Conservation (phyloP, 2,888 invertebrate genomes). For the Cinara cedri region DNA sequence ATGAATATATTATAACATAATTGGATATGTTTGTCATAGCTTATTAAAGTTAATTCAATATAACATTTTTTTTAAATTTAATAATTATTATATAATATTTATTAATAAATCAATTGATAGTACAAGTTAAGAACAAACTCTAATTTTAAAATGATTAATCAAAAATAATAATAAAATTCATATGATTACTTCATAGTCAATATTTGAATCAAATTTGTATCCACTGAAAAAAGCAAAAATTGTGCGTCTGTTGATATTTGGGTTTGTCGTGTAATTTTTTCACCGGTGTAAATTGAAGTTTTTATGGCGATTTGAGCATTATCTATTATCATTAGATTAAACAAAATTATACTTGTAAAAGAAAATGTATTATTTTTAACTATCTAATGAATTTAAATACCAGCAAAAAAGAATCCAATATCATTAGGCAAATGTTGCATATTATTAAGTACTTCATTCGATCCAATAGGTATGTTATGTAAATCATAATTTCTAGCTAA, state of each 20-base stretch:
- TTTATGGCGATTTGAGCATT: constrained; percentile 25
- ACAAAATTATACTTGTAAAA: not conserved
- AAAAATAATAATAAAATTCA: not conserved
- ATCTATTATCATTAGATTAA: no score
- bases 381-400: constrained; percentile 1
- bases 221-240: constrained; percentile 47
- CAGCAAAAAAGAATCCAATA: constrained; percentile 52
- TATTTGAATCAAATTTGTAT: constrained; percentile 26
- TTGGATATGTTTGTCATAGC: no score
- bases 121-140: not conserved
- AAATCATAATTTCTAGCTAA: constrained; percentile 71
- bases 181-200: constrained; percentile 22
- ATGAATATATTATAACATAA: not conserved
- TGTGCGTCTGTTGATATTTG: constrained; percentile 43
- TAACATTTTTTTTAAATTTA: no score
- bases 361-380: not conserved
- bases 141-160: not conserved
- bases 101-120: no score
- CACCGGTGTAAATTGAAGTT: constrained; percentile 30
- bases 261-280: constrained; percentile 45
- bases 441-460: constrained; percentile 68
- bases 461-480: constrained; percentile 76
- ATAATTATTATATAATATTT: no score
- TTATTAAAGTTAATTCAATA: no score
- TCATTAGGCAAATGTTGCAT: constrained; percentile 33